These are phyloP conservation scores for Eulimnadia texana DNA, from an alignment of 1,140 invertebrate genomes.

Conservation along the genomic window DNA sequence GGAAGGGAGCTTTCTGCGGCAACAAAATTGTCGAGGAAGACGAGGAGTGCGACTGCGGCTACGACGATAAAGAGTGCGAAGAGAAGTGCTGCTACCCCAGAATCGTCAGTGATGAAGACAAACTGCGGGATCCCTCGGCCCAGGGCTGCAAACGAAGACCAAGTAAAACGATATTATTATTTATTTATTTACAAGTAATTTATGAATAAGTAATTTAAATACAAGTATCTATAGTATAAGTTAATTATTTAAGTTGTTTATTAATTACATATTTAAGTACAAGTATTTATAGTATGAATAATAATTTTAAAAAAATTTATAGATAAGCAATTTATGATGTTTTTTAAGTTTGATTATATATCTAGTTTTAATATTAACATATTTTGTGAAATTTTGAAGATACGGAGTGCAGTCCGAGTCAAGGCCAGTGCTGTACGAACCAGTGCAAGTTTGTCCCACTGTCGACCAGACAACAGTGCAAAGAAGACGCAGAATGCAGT, in stretches of 20 bases:
- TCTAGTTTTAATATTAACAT: no score
- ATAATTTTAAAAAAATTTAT: no score
- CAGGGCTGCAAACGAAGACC: slow-evolving; percentile 59
- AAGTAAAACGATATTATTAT: slow-evolving; percentile 60
- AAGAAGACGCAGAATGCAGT: slow-evolving; percentile 75
- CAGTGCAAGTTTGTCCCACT: slow-evolving; percentile 63
- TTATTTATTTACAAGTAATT: slow-evolving; percentile 18
- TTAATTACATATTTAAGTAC: no score
- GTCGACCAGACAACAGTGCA: slow-evolving; percentile 39
- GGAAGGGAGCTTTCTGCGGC: slow-evolving; percentile 90
- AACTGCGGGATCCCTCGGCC: slow-evolving; percentile 49
- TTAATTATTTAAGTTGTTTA: no score
- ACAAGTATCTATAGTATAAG: no score
- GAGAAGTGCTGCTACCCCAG: slow-evolving; percentile 90
- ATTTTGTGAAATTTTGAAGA: slow-evolving; percentile 19
- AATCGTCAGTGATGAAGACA: slow-evolving; percentile 50
- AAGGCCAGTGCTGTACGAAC: slow-evolving; percentile 86
- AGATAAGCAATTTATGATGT: no score
- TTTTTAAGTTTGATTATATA: no score
- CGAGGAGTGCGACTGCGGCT: slow-evolving; percentile 98
- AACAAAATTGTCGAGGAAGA: slow-evolving; percentile 96
- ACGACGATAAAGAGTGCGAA: slow-evolving; percentile 79
- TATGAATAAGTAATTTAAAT: slow-evolving; percentile 11
- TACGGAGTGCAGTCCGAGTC: slow-evolving; percentile 57
- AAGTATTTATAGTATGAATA: no score